Conservation (phyloP, 2,888 invertebrate species). For the Argyra leucocephala region DNA sequence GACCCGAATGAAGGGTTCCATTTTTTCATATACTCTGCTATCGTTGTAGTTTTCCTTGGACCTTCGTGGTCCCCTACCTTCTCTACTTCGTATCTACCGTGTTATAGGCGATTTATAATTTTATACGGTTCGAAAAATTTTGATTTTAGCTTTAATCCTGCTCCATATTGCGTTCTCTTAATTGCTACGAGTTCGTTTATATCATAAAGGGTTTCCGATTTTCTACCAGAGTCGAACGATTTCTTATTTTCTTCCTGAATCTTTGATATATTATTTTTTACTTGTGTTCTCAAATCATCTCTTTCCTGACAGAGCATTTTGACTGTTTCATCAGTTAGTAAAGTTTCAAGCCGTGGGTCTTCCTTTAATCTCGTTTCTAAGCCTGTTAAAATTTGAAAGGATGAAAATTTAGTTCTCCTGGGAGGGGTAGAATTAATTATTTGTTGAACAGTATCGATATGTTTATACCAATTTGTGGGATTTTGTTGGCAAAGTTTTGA, state of each 20-base stretch:
- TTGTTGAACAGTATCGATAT: conserved; percentile 23
- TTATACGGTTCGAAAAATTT: conserved; percentile 22
- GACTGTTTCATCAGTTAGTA: conserved; percentile 1
- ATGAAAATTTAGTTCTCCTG: conserved; percentile 22
- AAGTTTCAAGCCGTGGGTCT: conserved; percentile 8
- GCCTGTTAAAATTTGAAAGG: conserved; percentile 21
- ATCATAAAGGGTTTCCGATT: conserved; percentile 11
- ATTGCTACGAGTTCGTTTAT: conserved; percentile 22
- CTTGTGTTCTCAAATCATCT: conserved; percentile 15
- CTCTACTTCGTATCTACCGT: conserved; percentile 21
- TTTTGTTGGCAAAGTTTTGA: conserved; percentile 34
- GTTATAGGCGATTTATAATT: conserved; percentile 8
- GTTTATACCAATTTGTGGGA: conserved; percentile 31
- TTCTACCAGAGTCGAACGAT: conserved; percentile 15
- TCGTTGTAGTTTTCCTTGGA: conserved; percentile 15
- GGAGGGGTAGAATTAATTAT: conserved; percentile 27
- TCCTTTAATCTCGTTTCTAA: conserved; percentile 19
- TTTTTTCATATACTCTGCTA: conserved; percentile 20
- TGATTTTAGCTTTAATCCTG: conserved; percentile 18
- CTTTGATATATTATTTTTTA: conserved; percentile 16
- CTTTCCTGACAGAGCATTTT: conserved; percentile 10
- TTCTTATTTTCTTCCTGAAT: conserved; percentile 21
- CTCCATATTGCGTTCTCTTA: conserved; percentile 22
- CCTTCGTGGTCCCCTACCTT: conserved; percentile 21
- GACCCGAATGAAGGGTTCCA: conserved; percentile 14